Evolutionary conservation across 2,113 vertebrate species (phyloP).

Genomic region (Platichthys flesus): DNA sequence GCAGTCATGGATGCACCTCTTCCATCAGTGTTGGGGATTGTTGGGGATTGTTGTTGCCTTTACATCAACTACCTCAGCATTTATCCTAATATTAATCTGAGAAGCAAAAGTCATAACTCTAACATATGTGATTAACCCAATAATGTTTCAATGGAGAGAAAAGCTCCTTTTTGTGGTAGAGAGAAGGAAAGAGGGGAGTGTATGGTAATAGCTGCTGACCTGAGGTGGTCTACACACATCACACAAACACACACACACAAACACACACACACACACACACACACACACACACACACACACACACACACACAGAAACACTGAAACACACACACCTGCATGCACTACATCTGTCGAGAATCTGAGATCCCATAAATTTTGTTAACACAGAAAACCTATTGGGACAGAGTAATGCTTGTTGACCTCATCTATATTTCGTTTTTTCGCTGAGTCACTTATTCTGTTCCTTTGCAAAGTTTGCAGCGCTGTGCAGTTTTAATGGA

Average conservation of each 20-base stretch:
- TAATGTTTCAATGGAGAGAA: not conserved
- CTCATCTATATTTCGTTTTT: slow-evolving; percentile 28
- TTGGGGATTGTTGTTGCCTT: too few relatives aligned
- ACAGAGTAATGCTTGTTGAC: slow-evolving; percentile 14
- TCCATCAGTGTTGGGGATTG: too few relatives aligned
- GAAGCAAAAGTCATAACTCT: too few relatives aligned
- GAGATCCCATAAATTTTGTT: not conserved
- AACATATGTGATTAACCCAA: not conserved
- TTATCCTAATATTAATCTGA: too few relatives aligned
- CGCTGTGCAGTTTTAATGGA: slow-evolving; percentile 21
- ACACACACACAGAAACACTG: not conserved
- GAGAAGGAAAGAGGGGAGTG: not conserved
- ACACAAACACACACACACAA: slow-evolving; percentile 8
- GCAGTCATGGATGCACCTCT: not conserved
- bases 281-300: slow-evolving; percentile 3
- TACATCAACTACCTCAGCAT: too few relatives aligned
- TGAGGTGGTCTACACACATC: not conserved
- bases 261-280: not conserved
- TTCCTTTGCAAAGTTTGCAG: not conserved
- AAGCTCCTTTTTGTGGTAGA: not conserved
- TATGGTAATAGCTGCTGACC: not conserved
- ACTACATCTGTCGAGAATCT: not conserved
- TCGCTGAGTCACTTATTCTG: slow-evolving; percentile 11
- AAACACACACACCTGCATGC: slow-evolving; percentile 25
- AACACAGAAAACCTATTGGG: slow-evolving; percentile 1